These are phyloP conservation scores for Papilio helenus DNA, from an alignment of 1,140 invertebrate genomes.

Conservation along the genomic window DNA sequence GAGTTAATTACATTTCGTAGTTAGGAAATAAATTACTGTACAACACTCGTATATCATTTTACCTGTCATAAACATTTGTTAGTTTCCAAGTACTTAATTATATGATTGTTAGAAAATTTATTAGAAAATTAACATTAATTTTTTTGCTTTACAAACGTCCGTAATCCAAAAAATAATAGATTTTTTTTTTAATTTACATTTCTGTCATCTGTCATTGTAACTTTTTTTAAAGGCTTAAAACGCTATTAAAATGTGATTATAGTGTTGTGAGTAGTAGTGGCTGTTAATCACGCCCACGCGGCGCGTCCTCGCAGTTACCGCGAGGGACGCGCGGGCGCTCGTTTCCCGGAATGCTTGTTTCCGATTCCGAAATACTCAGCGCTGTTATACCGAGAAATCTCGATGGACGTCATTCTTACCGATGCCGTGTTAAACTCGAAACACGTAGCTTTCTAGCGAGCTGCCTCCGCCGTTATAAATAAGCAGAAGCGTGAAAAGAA, in stretches of 20 bases:
- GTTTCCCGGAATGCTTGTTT: conserved; percentile 79
- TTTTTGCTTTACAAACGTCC: too few relatives aligned
- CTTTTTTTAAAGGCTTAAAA: background rate
- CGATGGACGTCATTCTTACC: conserved; percentile 73
- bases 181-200: too few relatives aligned
- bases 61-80: conserved; percentile 10
- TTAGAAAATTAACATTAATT: background rate
- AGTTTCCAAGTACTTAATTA: background rate
- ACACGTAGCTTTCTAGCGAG: conserved; percentile 73
- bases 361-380: conserved; percentile 78
- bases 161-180: too few relatives aligned
- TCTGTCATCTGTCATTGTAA: background rate
- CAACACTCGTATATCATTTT: background rate
- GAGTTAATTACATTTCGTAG: conserved; percentile 24
- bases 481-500: conserved; percentile 69
- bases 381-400: conserved; percentile 74
- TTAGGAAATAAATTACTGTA: conserved; percentile 26
- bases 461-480: conserved; percentile 71
- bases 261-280: conserved; percentile 12
- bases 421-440: conserved; percentile 73
- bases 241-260: conserved; percentile 18
- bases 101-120: background rate
- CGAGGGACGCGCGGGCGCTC: conserved; percentile 58
- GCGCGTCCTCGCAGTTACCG: conserved; percentile 58
- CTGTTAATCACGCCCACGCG: conserved; percentile 34